These are phyloP conservation scores for Mesembrinibis cayennensis DNA, from an alignment of 2,113 vertebrate genomes.

Conservation along the genomic window DNA sequence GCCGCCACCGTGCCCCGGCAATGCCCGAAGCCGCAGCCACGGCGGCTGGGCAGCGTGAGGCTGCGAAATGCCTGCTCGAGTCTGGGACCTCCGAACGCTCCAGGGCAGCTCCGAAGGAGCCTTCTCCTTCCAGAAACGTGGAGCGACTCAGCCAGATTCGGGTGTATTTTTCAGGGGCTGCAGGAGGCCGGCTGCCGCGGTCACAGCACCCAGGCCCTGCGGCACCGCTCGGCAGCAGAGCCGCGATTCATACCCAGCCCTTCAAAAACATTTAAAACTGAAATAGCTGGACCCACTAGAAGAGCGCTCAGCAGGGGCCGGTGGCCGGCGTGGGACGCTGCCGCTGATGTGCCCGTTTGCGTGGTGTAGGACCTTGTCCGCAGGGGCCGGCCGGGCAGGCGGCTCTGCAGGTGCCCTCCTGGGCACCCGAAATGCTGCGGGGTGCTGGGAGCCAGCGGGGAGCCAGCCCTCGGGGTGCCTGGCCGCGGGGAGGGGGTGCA, in stretches of 20 bases:
- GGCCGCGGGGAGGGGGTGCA: background rate
- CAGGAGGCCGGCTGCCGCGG: background rate
- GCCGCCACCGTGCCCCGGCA: background rate
- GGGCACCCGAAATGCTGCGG: background rate
- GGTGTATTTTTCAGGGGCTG: background rate
- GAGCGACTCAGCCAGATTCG: background rate
- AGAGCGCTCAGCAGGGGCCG: too few relatives aligned
- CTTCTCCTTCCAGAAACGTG: background rate
- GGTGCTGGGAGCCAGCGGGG: background rate
- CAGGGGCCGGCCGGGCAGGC: too few relatives aligned
- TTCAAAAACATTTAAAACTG: background rate
- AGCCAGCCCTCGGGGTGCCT: background rate
- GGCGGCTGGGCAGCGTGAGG: accelerated
- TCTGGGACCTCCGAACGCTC: accelerated
- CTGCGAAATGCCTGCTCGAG: accelerated
- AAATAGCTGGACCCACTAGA: background rate
- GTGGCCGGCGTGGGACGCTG: accelerated
- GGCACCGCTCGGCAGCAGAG: background rate
- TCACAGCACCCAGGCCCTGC: background rate
- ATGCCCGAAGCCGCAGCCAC: background rate
- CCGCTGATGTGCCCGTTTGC: accelerated
- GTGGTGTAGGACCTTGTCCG: too few relatives aligned
- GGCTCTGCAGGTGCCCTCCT: too few relatives aligned
- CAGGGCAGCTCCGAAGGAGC: background rate
- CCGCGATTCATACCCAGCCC: too few relatives aligned